These are phyloP conservation scores for Beris morrisii DNA, from an alignment of 2,888 invertebrate species.

Conservation along the genomic window DNA sequence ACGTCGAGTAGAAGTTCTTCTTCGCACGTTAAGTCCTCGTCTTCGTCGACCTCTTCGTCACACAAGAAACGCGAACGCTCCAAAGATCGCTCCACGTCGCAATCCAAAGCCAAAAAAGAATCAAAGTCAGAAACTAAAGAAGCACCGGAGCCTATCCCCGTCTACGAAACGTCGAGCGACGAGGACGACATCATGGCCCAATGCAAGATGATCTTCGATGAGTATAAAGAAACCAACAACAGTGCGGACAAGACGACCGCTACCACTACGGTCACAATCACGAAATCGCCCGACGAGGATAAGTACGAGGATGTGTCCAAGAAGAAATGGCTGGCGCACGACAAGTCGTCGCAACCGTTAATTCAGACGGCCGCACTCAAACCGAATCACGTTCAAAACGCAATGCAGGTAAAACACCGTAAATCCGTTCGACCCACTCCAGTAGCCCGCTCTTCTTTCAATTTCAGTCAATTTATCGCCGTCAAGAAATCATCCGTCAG, in stretches of 20 bases:
- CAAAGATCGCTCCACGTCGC: conserved; percentile 31
- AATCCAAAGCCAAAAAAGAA: conserved; percentile 36
- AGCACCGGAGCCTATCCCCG: conserved; percentile 36
- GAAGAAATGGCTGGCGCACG: conserved; percentile 62
- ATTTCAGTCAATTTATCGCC: conserved; percentile 49
- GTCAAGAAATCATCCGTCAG: conserved; percentile 49
- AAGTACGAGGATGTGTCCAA: conserved; percentile 37
- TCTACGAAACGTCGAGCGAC: conserved; percentile 52
- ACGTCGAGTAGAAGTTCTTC: background rate
- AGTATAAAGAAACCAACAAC: conserved; percentile 57
- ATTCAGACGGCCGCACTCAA: conserved; percentile 57
- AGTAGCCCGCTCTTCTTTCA: conserved; percentile 33
- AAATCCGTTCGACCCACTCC: background rate
- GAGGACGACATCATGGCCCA: conserved; percentile 76
- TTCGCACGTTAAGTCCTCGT: conserved; percentile 32
- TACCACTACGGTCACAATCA: background rate
- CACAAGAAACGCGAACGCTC: conserved; percentile 18
- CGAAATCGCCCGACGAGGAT: conserved; percentile 38
- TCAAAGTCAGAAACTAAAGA: conserved; percentile 7
- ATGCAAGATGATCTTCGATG: conserved; percentile 85
- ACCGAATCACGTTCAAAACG: conserved; percentile 61
- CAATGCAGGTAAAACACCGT: conserved; percentile 58
- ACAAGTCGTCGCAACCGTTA: conserved; percentile 57
- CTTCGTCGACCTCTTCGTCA: conserved; percentile 21
- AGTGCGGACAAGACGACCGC: background rate